phyloP scores from a whole-genome alignment of 2,113 vertebrate species.

The Cepphus grylle region DNA sequence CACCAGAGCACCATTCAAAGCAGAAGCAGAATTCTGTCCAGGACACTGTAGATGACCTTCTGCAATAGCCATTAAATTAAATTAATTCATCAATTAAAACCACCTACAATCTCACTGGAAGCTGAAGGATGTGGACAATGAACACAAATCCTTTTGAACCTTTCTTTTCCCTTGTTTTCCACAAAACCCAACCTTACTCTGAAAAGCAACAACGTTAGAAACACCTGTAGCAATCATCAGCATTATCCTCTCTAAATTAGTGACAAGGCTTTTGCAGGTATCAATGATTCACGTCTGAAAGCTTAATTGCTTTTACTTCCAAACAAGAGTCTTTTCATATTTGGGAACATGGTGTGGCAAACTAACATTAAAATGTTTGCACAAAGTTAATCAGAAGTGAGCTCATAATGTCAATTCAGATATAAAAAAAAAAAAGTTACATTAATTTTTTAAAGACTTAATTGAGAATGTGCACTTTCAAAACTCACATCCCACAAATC shows the following conservation, averaged over 20 bases:
- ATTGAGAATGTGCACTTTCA: background rate
- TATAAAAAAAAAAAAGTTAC: background rate
- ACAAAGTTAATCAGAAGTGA: background rate
- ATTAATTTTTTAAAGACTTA: background rate
- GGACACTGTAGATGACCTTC: background rate
- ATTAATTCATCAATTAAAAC: background rate
- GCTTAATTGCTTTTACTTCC: background rate
- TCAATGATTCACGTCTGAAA: background rate
- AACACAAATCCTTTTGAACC: background rate
- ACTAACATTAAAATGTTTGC: background rate
- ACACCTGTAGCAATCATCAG: background rate
- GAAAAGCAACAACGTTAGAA: background rate
- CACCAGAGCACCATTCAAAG: background rate
- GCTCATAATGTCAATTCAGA: background rate
- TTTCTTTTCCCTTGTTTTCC: background rate
- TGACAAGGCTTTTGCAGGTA: background rate
- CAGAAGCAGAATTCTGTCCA: background rate
- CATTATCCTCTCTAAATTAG: background rate
- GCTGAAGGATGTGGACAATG: background rate
- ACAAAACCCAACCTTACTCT: background rate
- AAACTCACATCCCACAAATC: background rate
- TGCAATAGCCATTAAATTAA: no score
- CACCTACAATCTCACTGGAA: background rate
- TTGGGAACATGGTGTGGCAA: background rate
- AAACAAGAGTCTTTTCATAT: background rate